Percentiles rank a stretch among this genome's conserved stretches.
Evolutionary conservation across 2,113 vertebrate genomes (phyloP).

Genomic region (Merops nubicus): DNA sequence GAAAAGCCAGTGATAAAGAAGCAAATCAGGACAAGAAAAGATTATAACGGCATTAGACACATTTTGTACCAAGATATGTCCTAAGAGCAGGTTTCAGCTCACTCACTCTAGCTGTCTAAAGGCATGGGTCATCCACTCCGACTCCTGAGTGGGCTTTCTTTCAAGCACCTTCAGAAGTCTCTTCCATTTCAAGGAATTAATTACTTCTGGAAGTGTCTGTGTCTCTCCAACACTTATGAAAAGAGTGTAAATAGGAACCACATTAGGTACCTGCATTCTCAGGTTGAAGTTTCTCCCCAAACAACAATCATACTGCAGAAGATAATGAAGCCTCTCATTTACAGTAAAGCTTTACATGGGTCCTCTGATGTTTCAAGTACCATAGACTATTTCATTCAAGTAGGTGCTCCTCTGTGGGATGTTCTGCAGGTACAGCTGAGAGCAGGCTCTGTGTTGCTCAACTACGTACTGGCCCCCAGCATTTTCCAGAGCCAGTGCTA

Average conservation of each 20-base stretch:
- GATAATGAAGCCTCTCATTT: neutral
- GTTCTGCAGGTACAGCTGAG: neutral
- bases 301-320: neutral
- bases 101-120: neutral
- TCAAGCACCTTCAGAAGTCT: neutral
- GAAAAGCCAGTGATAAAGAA: neutral
- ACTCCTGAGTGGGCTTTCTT: neutral
- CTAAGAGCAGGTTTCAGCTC: neutral
- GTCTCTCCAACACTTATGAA: neutral
- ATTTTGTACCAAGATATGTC: neutral
- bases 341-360: neutral
- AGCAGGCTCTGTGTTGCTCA: neutral
- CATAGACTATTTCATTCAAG: neutral
- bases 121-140: neutral
- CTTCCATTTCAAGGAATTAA: neutral
- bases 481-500: neutral
- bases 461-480: neutral
- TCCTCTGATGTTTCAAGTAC: neutral
- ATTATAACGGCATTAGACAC: neutral
- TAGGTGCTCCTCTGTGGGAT: neutral
- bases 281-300: neutral
- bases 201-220: neutral
- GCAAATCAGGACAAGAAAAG: neutral
- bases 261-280: neutral
- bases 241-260: neutral